Evolutionary conservation across 2,113 vertebrate species (phyloP), one percentile per base, ranked within the genome.

Genomic region (Lophotis ruficrista): DNA sequence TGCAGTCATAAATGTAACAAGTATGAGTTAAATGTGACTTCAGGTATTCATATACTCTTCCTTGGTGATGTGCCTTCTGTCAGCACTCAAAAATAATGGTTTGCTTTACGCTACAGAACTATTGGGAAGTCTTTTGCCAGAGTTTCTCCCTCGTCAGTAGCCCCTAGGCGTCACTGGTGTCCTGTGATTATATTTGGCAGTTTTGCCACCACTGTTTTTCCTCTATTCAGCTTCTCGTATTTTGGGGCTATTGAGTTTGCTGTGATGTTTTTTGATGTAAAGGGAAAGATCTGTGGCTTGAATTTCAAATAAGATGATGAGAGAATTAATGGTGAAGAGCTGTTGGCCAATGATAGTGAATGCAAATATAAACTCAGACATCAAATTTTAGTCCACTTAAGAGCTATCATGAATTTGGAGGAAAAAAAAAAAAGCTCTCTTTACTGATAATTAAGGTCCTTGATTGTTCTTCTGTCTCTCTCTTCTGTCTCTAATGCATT

Each of bases 121-220:
- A 13, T 10, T 16, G 35, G 83, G 24, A 77, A 11, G 23, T 2
- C 37, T 76, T 21, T 35, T 33, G 50, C 48, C 73, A 24, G 45
- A 18, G 8, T 30, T 81, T 58, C 16, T 83, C 30, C 69, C 87
- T 16, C 23, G 30, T 54, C 77, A 4, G 28, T 54, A 87, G 65
- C 92, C 97, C 94, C 78, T 94, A 96, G 94, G 89, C 90, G 91
- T 97, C 96, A 93, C 92, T 95, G 71, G 22, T 89, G 87, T 31
- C 85, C 62, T 78, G 57, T 13, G 41, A 38, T 65, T 73, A 1
- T 21, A 45, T 25, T 6, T 51, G 64, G 17, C 51, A 31, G 9
- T 43, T 47, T 51, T 71, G 57, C 33, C 54, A 35, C 20, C 31
- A 7, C 24, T n/a, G 3, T 28, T 45, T 43, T 75, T n/a, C 13